Base-by-base conservation (phyloP, 2,113 vertebrate genomes). In the Apus apus region DNA sequence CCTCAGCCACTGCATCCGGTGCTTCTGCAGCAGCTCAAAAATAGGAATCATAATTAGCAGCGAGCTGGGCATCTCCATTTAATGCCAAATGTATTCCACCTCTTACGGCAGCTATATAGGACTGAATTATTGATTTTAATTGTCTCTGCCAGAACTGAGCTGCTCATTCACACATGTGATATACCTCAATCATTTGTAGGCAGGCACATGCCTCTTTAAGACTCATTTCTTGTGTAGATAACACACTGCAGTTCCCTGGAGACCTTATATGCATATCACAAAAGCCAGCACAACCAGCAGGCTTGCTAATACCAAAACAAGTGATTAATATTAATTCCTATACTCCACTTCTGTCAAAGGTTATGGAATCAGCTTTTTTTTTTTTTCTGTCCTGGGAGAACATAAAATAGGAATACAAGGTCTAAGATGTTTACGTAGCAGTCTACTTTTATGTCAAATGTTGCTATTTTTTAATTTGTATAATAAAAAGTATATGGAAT, bases 321-420 rank as follows among this genome's bases (percentile, higher is more conserved):
- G 76, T 95, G 87, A 95, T 97, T 96, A 98, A 97, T 98, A 98
- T 97, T 97, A 94, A 98, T 98, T 97, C 93, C 83, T 86, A 82
- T 51, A 48, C 51, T 82, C 50, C 27, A 94, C 53, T 91, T 97
- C 61, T 94, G 64, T 97, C 85, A 88, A 94, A 84, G 26, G 67
- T 83, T 96, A 97, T 88, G 57, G 80, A 91, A 85, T 90, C 87
- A 94, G 95, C 93, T 71, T 51, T 34, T 83, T 76, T 94, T 92
- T 87, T 85, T 48, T 76, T 94, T 92, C 83, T 87, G 32, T 57
- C 88, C 78, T 96, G 79, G n/a, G 53, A 92, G 67, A 82, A 80
- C 71, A 85, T 75, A 86, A 95, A 89, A 89, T 66, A 85, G n/a
- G 81, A 94, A 79, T 94, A 76, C 17, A 85, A 94, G 95, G 65